These are phyloP conservation scores for Drosophila quinaria DNA, from an alignment of 2,888 invertebrate species.

Conservation along the genomic window DNA sequence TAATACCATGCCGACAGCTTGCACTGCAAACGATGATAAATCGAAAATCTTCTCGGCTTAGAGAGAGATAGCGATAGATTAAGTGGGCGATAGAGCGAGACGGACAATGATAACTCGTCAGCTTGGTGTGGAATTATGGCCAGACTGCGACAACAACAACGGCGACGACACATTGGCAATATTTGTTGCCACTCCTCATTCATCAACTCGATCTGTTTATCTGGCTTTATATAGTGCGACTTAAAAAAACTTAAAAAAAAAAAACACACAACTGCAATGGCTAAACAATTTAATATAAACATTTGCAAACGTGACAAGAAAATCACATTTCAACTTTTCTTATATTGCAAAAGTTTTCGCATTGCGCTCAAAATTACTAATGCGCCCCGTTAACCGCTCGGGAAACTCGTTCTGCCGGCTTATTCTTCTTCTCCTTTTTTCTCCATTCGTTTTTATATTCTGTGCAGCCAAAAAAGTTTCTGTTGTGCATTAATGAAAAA, in stretches of 20 bases:
- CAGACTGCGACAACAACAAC: slow-evolving; percentile 12
- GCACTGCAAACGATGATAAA: slow-evolving; percentile 78
- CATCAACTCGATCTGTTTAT: slow-evolving; percentile 29
- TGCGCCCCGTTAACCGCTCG: slow-evolving; percentile 48
- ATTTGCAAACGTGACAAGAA: slow-evolving; percentile 71
- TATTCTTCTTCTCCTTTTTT: background rate
- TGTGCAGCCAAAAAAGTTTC: slow-evolving; percentile 36
- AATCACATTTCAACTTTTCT: slow-evolving; percentile 74
- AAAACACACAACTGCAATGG: slow-evolving; percentile 8
- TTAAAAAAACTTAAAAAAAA: background rate
- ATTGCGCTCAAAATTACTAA: slow-evolving; percentile 72
- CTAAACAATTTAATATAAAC: slow-evolving; percentile 47
- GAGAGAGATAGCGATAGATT: slow-evolving; percentile 21
- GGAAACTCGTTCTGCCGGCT: slow-evolving; percentile 8
- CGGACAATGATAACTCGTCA: slow-evolving; percentile 43
- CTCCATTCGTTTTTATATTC: slow-evolving; percentile 11
- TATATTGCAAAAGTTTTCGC: slow-evolving; percentile 81
- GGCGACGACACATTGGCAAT: slow-evolving; percentile 41
- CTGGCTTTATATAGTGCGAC: slow-evolving; percentile 10
- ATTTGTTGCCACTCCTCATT: slow-evolving; percentile 29
- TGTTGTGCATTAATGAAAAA: slow-evolving; percentile 59
- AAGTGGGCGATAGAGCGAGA: slow-evolving; percentile 12
- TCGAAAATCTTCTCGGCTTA: slow-evolving; percentile 78
- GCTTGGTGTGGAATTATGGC: slow-evolving; percentile 47
- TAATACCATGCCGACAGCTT: slow-evolving; percentile 75